Base-by-base conservation (phyloP, 2,797 vertebrate species). In the Phataginus tetradactyla region DNA sequence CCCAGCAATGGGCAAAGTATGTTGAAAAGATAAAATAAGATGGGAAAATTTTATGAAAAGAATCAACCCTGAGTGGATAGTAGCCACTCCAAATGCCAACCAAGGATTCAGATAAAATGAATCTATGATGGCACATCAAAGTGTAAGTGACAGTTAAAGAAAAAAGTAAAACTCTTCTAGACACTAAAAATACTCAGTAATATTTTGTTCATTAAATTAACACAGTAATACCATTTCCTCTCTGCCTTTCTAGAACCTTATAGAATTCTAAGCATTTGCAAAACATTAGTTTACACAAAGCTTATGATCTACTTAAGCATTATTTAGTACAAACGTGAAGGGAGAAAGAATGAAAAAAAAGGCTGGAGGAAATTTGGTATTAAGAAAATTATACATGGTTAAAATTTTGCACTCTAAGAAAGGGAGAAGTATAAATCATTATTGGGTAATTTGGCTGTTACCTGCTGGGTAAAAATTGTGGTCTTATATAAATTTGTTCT, bases 101-200 rank as follows among this genome's bases (percentile, higher is more conserved):
- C 74, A 97, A 74, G 97, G 96, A 17, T 84, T 98, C 83, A 97
- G 95, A 96, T 96, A 96, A 98, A 97, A 93, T 84, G 64, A 3
- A 13, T 94, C 88, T 91, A 71, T 91, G 71, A 97, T 88, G 72
- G 95, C 92, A 88, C 95, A 96, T 96, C 96, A 95, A 96, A 93
- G 37, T 93, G 90, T 97, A 0, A 3, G 74, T 95, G 97, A 97
- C 78, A 97, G 79, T 66, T 78, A 92, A 95, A 97, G 74, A 93
- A 96, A 96, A 87, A 94, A 94, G 88, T 77, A 21, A 42, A 84
- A 80, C 12, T 23, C 83, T 80, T 92, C n/a, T 72, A 29, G n/a
- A 63, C 29, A 68, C 10, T 29, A 78, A 64, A 37, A 1, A 27
- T 4, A 27, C 23, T 83, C 23, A 61, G 27, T 69, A 59, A 32